Evolutionary conservation across 2,113 vertebrate species (phyloP), one percentile per base, ranked within the genome.

Genomic region (pig (Sus scrofa)): DNA sequence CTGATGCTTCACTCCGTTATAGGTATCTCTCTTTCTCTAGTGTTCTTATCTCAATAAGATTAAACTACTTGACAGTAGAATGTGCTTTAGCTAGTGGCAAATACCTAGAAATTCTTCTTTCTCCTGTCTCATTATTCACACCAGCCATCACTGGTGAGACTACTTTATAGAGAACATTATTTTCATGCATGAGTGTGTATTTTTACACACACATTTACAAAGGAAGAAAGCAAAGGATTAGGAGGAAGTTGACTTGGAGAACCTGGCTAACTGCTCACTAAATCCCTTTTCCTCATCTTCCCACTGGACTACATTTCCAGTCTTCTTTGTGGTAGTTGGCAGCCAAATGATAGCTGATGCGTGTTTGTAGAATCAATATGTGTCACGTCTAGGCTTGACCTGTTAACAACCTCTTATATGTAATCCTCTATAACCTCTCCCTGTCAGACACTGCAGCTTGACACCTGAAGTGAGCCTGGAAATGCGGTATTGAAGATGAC

Each of bases 21-120:
- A 37, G 27, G 26, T 74, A 7, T 63, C 73, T 79, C 58, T 88
- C 63, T 63, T 82, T 70, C 54, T 71, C 30, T n/a, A 60, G 34
- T 88, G 19, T 34, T 70, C 30, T 34, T 8, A 27, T 77, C 34
- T 91, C 34, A 50, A 74, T 34, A 75, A 86, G 34, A 71, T 70
- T 70, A 56, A 91, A 77, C n/a, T 52, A 10, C 62, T 71, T 70
- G 54, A 71, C 75, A 71, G 13, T 50, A 63, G 86, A 50, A n/a
- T 65, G 24, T 54, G 34, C 70, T 94, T 89, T 83, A 68, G 50
- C 9, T 78, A 52, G 19, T 10, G 78, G 32, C 62, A 74, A 27
- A 54, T 56, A 82, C 44, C 63, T 56, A 56, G 65, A 34, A 86
- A 82, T 96, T 78, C 34, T 92, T 93, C 7, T 88, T 12, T 85